phyloP scores from a whole-genome alignment of 1,140 invertebrate genomes.

The Scylla paramamosain region DNA sequence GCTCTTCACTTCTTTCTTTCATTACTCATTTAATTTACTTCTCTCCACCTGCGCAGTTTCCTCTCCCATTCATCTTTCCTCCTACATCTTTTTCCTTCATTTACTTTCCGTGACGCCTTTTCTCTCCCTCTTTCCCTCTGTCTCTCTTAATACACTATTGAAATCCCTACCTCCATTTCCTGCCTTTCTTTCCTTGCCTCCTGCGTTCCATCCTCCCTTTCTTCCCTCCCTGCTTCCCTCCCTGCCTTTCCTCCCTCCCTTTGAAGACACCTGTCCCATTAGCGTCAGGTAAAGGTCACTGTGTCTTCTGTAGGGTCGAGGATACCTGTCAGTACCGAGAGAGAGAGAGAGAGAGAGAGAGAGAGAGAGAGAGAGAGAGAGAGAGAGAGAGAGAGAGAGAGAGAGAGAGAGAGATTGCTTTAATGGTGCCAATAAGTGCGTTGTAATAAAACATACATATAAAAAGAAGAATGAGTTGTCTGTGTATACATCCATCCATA shows the following conservation, averaged over 20 bases:
- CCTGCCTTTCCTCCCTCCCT: neutral
- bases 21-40: neutral
- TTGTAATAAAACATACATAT: too few relatives aligned
- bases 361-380: neutral
- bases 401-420: neutral
- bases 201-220: neutral
- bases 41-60: neutral
- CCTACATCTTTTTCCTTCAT: neutral
- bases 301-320: neutral
- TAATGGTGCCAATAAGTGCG: too few relatives aligned
- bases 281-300: slow-evolving; percentile 22
- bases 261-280: neutral
- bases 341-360: neutral
- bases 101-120: neutral
- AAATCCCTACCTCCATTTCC: neutral
- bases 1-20: neutral
- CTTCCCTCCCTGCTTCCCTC: neutral
- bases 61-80: neutral
- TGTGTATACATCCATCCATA: too few relatives aligned
- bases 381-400: neutral
- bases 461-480: too few relatives aligned
- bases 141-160: neutral
- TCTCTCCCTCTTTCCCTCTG: slow-evolving; percentile 23
- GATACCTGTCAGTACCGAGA: neutral
- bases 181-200: neutral